A percentile compares a stretch with the other conserved stretches of the same genome.
phyloP scores from a whole-genome alignment of 2,113 vertebrate species.

The Limnothrissa miodon region DNA sequence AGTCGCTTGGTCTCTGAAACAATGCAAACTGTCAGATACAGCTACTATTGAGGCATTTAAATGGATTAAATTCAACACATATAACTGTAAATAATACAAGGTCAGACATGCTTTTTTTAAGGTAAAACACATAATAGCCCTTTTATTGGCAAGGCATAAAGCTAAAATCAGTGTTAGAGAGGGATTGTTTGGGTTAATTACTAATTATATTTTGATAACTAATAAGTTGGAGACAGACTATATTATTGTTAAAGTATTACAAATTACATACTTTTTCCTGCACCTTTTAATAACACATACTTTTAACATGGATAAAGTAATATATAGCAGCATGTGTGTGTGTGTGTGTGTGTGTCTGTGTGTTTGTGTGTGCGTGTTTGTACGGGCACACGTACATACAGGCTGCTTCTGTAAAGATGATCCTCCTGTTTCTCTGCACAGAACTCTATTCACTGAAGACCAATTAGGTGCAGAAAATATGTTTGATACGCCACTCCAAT shows the following conservation, averaged over 20 bases:
- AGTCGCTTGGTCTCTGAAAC: not conserved
- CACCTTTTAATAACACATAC: not conserved
- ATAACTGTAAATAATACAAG: not conserved
- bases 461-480: conserved; percentile 14
- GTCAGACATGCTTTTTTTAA: not conserved
- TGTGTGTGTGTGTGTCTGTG: conserved; percentile 13
- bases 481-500: conserved; percentile 10
- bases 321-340: not conserved
- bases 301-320: not conserved
- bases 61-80: not conserved
- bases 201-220: not conserved
- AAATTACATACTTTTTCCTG: not conserved
- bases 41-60: not conserved
- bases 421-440: not conserved
- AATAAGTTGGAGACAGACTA: not conserved
- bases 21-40: conserved; percentile 2
- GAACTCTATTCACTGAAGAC: conserved; percentile 15
- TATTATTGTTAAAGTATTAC: too few species aligned
- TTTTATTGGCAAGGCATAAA: not conserved
- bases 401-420: conserved; percentile 8
- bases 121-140: not conserved
- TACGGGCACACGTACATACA: not conserved
- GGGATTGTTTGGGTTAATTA: not conserved
- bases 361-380: not conserved
- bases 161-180: not conserved